Conservation (phyloP, 2,797 vertebrate genomes). For the Chaenodraco wilsoni region DNA sequence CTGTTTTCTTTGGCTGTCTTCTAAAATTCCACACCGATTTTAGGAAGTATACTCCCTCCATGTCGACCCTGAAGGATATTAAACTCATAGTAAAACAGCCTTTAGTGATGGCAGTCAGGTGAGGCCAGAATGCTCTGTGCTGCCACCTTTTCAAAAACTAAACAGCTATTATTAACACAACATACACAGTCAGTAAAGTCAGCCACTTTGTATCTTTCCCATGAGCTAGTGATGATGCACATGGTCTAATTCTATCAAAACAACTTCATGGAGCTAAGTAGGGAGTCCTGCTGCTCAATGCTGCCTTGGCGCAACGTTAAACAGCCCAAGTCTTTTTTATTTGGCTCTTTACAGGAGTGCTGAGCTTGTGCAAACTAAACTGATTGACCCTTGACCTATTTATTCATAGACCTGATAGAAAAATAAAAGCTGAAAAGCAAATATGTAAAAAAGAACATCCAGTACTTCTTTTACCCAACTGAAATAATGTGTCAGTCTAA, state of each 20-base stretch:
- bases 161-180: conserved; percentile 27
- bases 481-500: not conserved
- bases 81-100: conserved; percentile 49
- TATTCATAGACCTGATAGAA: conserved; percentile 1
- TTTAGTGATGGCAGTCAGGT: conserved; percentile 42
- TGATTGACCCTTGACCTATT: conserved; percentile 34
- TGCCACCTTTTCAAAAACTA: conserved; percentile 25
- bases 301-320: conserved; percentile 46
- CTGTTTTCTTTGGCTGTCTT: conserved; percentile 72
- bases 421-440: not conserved
- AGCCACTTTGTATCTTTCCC: conserved; percentile 58
- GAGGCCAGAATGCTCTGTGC: conserved; percentile 32
- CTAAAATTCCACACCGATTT: conserved; percentile 57
- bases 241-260: conserved; percentile 54
- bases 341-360: conserved; percentile 50
- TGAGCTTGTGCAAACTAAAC: conserved; percentile 28
- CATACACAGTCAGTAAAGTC: conserved; percentile 16
- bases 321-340: conserved; percentile 56
- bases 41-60: conserved; percentile 61
- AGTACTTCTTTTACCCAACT: not conserved
- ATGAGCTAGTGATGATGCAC: conserved; percentile 45
- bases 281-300: conserved; percentile 41
- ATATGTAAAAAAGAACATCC: not conserved
- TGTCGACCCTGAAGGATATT: conserved; percentile 55
- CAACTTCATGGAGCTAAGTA: conserved; percentile 41